phyloP scores from a whole-genome alignment of 2,888 invertebrate genomes.

The Microplitis deprimator region DNA sequence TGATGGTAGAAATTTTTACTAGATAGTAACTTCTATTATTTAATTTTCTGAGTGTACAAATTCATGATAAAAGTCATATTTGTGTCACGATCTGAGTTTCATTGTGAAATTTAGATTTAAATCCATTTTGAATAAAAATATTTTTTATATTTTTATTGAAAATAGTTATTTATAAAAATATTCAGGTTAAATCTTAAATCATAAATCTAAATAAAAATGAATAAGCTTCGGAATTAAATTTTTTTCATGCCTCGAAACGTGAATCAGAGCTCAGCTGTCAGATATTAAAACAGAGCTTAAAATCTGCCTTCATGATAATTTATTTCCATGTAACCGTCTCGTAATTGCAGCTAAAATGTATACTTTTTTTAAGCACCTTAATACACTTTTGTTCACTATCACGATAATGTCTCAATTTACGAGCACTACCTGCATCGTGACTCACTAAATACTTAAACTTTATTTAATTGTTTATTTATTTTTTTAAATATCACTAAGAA shows the following conservation, averaged over 20 bases:
- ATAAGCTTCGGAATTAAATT: background rate
- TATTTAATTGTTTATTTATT: conserved; percentile 20
- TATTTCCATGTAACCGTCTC: background rate
- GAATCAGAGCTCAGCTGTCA: background rate
- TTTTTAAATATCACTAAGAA: conserved; percentile 17
- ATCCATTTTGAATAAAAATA: too few relatives aligned
- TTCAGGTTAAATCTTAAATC: too few relatives aligned
- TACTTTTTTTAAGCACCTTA: conserved; percentile 13
- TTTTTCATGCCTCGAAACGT: background rate
- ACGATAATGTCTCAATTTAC: conserved; percentile 19
- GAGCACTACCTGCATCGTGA: conserved; percentile 48
- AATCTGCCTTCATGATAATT: background rate
- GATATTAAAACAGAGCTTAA: background rate
- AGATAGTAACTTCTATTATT: too few relatives aligned
- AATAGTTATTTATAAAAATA: too few relatives aligned
- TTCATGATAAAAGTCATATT: too few relatives aligned
- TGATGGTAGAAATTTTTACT: too few relatives aligned
- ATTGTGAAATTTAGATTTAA: too few relatives aligned
- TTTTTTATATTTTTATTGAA: too few relatives aligned
- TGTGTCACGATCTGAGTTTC: too few relatives aligned
- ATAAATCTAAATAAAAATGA: too few relatives aligned
- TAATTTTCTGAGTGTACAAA: too few relatives aligned
- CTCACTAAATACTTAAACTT: conserved; percentile 19
- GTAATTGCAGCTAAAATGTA: background rate
- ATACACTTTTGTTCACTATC: conserved; percentile 9